phyloP scores from a whole-genome alignment of 2,113 vertebrate genomes.

The Sinocyclocheilus anophthalmus region DNA sequence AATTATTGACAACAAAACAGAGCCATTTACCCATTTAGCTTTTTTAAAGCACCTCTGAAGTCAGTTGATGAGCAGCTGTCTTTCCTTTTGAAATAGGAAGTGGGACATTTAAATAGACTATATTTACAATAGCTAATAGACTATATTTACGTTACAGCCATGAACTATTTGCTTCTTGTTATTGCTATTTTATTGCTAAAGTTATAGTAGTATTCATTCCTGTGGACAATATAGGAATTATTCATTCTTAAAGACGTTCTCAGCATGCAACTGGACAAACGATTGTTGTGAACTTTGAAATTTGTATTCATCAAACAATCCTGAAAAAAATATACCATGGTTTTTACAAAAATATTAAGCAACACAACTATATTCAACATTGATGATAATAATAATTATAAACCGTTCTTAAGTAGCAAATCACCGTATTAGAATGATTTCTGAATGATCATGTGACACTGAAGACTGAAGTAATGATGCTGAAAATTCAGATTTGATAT shows the following conservation, averaged over 20 bases:
- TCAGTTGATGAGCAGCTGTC: background rate
- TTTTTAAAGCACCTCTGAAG: background rate
- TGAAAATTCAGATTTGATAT: background rate
- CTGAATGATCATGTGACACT: background rate
- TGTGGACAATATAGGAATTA: background rate
- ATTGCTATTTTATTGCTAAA: background rate
- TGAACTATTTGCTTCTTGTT: background rate
- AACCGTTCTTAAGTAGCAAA: background rate
- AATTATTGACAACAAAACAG: background rate
- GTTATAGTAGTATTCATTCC: background rate
- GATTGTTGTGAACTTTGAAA: background rate
- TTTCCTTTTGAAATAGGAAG: background rate
- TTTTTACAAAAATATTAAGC: background rate
- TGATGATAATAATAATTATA: background rate
- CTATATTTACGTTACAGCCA: background rate
- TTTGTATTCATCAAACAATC: background rate
- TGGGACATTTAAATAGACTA: background rate
- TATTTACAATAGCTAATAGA: background rate
- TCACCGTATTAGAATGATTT: background rate
- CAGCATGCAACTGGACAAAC: background rate
- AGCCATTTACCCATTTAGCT: background rate
- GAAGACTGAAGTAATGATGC: background rate
- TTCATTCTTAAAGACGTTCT: background rate
- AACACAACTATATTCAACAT: background rate
- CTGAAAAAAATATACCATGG: background rate